A percentile compares a stretch with the other conserved stretches of the same genome.
Evolutionary conservation across 2,113 vertebrate species (phyloP).

Genomic region (Sceloporus tristichus): DNA sequence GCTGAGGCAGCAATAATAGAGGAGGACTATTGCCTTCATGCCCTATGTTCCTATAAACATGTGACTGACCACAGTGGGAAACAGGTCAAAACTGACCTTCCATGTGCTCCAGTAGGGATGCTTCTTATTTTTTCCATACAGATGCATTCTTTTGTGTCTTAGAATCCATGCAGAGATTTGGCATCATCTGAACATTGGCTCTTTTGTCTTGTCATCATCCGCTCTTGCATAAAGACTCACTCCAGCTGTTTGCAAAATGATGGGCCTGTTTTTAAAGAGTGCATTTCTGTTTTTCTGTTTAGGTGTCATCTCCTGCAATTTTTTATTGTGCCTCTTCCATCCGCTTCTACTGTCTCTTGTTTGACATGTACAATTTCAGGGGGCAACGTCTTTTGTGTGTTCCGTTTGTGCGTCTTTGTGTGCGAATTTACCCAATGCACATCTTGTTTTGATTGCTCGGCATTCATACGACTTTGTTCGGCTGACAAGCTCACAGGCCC

Average conservation of each 20-base stretch:
- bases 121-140: background rate
- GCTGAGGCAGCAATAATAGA: too few relatives aligned
- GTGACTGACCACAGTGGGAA: background rate
- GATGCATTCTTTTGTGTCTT: background rate
- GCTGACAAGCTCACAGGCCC: background rate
- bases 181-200: background rate
- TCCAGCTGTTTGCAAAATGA: background rate
- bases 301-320: background rate
- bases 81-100: background rate
- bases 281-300: background rate
- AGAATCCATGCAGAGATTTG: background rate
- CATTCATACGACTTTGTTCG: conserved; percentile 44
- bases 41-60: too few relatives aligned
- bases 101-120: background rate
- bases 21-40: too few relatives aligned
- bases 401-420: background rate
- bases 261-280: background rate
- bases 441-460: conserved; percentile 52
- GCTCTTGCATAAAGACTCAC: too few relatives aligned
- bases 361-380: conserved; percentile 43
- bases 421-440: background rate
- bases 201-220: background rate
- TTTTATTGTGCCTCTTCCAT: too few relatives aligned
- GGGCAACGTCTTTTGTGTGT: conserved; percentile 6
- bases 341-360: rapidly evolving